A percentile compares a stretch with the other conserved stretches of the same genome.
phyloP scores from a whole-genome alignment of 2,888 invertebrate genomes.

The Eurytoma adleriae region DNA sequence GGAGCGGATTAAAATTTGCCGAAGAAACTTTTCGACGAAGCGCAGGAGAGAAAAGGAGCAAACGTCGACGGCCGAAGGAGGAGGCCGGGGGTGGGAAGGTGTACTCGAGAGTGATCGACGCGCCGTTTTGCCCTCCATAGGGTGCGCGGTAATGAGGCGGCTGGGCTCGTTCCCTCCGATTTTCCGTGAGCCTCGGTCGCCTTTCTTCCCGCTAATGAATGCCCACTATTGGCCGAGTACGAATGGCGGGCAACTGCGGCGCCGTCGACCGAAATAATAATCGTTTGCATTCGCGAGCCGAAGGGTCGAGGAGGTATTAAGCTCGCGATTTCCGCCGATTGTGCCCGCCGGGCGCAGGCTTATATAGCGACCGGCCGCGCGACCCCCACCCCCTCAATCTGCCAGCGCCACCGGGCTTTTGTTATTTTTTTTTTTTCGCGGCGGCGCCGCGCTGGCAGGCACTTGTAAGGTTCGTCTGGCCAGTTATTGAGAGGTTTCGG shows the following conservation, averaged over 20 bases:
- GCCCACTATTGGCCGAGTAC: not conserved
- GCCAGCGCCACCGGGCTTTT: no score
- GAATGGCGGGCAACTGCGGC: not conserved
- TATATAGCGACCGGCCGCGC: constrained; percentile 4
- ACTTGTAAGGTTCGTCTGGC: constrained; percentile 14
- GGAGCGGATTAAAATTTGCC: constrained; percentile 61
- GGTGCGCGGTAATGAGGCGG: constrained; percentile 21
- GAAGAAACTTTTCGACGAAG: constrained; percentile 55
- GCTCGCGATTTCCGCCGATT: constrained; percentile 25
- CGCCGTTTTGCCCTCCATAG: not conserved
- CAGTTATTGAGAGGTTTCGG: constrained; percentile 22
- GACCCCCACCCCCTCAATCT: no score
- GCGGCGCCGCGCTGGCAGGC: not conserved
- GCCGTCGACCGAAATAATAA: constrained; percentile 31
- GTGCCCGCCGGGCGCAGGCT: constrained; percentile 10
- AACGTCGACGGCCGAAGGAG: no score
- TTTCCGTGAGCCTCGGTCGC: not conserved
- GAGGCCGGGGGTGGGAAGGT: no score
- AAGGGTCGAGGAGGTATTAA: constrained; percentile 13
- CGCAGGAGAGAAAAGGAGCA: not conserved
- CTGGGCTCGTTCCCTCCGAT: not conserved
- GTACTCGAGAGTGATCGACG: not conserved
- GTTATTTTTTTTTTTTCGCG: not conserved
- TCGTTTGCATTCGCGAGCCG: constrained; percentile 16
- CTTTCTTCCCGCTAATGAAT: constrained; percentile 27